Evolutionary conservation across 1,140 invertebrate species (phyloP).

Genomic region (Hylaeus anthracinus): DNA sequence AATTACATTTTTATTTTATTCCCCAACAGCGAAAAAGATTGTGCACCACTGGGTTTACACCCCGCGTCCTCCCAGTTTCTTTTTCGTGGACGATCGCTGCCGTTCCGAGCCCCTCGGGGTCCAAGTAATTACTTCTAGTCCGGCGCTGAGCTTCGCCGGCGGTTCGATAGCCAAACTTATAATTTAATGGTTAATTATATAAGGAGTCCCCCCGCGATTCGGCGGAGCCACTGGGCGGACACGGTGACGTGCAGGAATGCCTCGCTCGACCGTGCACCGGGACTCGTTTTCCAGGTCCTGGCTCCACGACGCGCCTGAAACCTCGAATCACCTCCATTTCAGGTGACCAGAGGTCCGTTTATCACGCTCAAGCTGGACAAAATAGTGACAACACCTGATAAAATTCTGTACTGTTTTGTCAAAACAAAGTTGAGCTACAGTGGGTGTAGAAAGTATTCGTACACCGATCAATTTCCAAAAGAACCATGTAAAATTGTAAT

Average conservation of each 20-base stretch:
- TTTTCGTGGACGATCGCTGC: conserved; percentile 47
- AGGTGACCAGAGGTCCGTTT: not conserved
- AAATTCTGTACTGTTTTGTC: too few relatives aligned
- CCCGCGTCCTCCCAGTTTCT: conserved; percentile 29
- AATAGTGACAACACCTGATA: too few relatives aligned
- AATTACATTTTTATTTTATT: too few relatives aligned
- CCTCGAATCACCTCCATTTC: not conserved
- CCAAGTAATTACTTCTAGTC: conserved; percentile 79
- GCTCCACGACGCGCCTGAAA: not conserved
- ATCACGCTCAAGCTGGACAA: too few relatives aligned
- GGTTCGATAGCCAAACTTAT: conserved; percentile 80
- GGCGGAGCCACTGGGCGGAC: conserved; percentile 80
- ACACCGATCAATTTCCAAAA: too few relatives aligned
- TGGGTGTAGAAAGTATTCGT: too few relatives aligned
- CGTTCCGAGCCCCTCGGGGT: conserved; percentile 52
- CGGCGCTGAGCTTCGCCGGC: conserved; percentile 71
- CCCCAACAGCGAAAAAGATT: too few relatives aligned
- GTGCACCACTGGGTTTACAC: not conserved
- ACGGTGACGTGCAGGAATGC: conserved; percentile 81
- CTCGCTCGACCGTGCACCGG: conserved; percentile 14
- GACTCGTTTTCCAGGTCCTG: conserved; percentile 45
- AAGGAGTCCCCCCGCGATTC: conserved; percentile 78
- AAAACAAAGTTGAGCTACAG: too few relatives aligned
- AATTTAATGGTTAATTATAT: conserved; percentile 82
- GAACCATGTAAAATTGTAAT: too few relatives aligned